Percentiles rank a stretch among this genome's conserved stretches.
phyloP scores from a whole-genome alignment of 1,140 invertebrate genomes.

The Proales similis region DNA sequence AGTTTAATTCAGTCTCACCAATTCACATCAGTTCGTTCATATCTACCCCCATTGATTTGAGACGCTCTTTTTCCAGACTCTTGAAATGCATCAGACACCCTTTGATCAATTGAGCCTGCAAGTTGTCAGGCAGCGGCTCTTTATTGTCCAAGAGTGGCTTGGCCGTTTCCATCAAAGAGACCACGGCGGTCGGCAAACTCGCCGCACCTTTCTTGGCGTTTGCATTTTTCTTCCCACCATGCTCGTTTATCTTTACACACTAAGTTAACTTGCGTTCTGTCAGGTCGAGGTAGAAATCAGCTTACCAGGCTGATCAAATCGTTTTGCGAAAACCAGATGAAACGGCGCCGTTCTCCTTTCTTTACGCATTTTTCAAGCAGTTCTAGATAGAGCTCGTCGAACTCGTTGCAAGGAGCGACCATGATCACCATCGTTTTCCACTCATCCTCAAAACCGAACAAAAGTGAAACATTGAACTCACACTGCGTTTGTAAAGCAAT shows the following conservation, averaged over 20 bases:
- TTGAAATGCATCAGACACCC: conserved; percentile 48
- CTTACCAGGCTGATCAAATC: conserved; percentile 7
- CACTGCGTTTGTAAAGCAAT: neutral
- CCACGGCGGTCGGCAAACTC: neutral
- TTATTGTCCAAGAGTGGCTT: conserved; percentile 46
- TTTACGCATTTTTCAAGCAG: conserved; percentile 17
- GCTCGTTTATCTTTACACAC: neutral
- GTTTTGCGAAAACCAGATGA: conserved; percentile 29
- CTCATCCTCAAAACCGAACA: conserved; percentile 3
- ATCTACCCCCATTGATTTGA: conserved; percentile 41
- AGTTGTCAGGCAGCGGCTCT: conserved; percentile 45
- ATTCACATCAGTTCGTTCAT: conserved; percentile 43
- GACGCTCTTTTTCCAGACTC: conserved; percentile 44
- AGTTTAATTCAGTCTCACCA: neutral
- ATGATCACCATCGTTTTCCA: conserved; percentile 10
- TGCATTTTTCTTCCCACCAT: neutral
- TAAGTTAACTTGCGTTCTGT: neutral
- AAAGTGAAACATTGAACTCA: neutral
- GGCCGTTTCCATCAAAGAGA: conserved; percentile 8
- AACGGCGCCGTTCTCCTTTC: conserved; percentile 2
- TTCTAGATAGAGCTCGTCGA: conserved; percentile 28
- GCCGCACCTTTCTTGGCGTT: conserved; percentile 21
- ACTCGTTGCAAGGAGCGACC: conserved; percentile 1
- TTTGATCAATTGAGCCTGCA: conserved; percentile 49
- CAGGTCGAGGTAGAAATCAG: too few species aligned